Base-by-base conservation (phyloP, 2,888 invertebrate species). In the Cephus sareptanus region DNA sequence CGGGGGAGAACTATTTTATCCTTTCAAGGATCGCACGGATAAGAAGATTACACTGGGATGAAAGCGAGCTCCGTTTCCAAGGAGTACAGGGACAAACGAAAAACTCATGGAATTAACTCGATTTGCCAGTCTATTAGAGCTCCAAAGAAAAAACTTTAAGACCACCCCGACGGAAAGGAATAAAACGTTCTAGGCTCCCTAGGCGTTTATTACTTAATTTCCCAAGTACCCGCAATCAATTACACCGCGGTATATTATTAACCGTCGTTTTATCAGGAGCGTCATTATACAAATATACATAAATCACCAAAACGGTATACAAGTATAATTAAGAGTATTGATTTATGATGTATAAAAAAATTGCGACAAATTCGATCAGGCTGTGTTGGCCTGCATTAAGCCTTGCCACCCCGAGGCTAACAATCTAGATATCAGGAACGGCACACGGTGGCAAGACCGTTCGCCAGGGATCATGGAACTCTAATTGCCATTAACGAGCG, bases 121-220 rank as follows among this genome's bases (percentile, higher is more conserved):
- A 82, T 82, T 82, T 82, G 77, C 81, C 79, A 81, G 77, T 82
- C 79, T 80, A 79, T 81, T 82, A 80, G 73, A 79, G 77, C 75
- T 75, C 30, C 68, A 75, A 34, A 70, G 75, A 81, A 82, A 79
- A 78, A 73, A 31, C 70, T 2, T 56, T 2, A 2, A 23, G 56
- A 56, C 56, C 40, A 37, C 31, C 40, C 34, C 68, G 77, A 77
- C 77, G 77, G 40, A 15, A 78, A 71, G n/a, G 37, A 73, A 34
- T 35, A 37, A 73, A 71, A 35, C 68, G 75, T 35, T 73, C 75
- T 35, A 76, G 33, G 76, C 37, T 73, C 56, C 75, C 68, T 74
- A 23, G 71, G 71, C 31, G 71, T 71, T 71, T 30, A 31, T 31
- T 71, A 34, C 71, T 71, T 71, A 71, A 79, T 79, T 78, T 78